Conservation (phyloP, 2,113 vertebrate genomes). For the Xiphophorus maculatus region DNA sequence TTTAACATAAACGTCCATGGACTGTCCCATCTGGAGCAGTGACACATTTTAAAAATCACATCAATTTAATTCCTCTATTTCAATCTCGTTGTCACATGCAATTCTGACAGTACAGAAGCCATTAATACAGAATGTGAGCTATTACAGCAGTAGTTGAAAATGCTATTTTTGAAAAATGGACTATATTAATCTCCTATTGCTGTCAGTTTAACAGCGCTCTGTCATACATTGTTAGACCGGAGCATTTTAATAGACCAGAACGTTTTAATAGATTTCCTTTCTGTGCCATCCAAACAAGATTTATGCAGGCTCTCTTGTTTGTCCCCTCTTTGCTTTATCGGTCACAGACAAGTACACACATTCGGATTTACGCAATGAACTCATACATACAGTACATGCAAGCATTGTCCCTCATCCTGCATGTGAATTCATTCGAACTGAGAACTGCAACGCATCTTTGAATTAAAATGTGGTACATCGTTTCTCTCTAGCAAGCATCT, state of each 20-base stretch:
- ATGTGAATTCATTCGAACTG: constrained; percentile 24
- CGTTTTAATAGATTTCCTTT: constrained; percentile 27
- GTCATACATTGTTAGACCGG: constrained; percentile 18
- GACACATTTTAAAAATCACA: constrained; percentile 21
- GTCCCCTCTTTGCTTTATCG: constrained; percentile 18
- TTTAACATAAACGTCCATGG: constrained; percentile 22
- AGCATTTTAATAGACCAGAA: constrained; percentile 17
- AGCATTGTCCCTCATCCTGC: constrained; percentile 35
- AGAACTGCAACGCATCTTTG: constrained; percentile 44
- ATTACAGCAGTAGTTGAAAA: constrained; percentile 34
- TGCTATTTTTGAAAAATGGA: constrained; percentile 32
- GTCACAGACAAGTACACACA: constrained; percentile 34
- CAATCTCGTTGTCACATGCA: constrained; percentile 23
- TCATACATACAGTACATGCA: constrained; percentile 6
- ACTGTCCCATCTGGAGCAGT: constrained; percentile 48
- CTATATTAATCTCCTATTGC: constrained; percentile 38
- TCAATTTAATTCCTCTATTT: constrained; percentile 9
- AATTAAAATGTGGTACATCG: constrained; percentile 27
- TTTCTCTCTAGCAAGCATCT: constrained; percentile 28
- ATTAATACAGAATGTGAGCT: constrained; percentile 26
- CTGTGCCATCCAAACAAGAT: constrained; percentile 26
- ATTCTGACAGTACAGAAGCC: constrained; percentile 24
- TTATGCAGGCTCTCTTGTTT: constrained; percentile 8
- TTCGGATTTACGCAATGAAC: constrained; percentile 10
- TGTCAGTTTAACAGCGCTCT: constrained; percentile 28